Conservation (phyloP, 2,113 vertebrate genomes). For the Apeltes quadracus region DNA sequence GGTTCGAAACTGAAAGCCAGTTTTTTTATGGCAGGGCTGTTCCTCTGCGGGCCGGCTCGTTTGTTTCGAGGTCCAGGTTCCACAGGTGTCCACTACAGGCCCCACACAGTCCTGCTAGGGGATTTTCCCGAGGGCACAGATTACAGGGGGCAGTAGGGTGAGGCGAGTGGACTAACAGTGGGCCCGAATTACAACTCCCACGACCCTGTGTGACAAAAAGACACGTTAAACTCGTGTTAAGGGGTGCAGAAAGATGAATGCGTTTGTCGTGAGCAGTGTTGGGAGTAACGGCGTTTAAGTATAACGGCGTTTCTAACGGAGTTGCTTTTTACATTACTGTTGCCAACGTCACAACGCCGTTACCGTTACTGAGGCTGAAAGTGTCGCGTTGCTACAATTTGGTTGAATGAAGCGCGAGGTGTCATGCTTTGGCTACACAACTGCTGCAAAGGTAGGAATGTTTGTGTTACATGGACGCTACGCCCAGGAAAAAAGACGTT, state of each 20-base stretch:
- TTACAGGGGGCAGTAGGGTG: constrained; percentile 54
- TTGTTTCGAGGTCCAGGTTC: constrained; percentile 7
- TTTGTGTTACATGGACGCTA: too few species aligned
- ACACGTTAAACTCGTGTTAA: neutral
- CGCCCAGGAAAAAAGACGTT: too few species aligned
- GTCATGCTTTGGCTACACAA: too few species aligned
- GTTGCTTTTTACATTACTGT: too few species aligned
- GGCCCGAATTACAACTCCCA: constrained; percentile 55
- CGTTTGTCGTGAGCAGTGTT: neutral
- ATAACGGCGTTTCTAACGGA: too few species aligned
- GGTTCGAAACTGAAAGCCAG: constrained; percentile 48
- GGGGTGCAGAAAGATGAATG: neutral
- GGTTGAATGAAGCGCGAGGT: too few species aligned
- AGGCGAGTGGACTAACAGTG: constrained; percentile 31
- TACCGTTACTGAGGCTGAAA: too few species aligned
- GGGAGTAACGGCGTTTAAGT: too few species aligned
- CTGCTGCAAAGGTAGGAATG: too few species aligned
- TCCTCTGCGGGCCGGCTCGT: constrained; percentile 14
- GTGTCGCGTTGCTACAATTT: too few species aligned
- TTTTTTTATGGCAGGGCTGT: constrained; percentile 36
- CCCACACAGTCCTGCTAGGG: constrained; percentile 42
- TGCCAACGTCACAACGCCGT: too few species aligned
- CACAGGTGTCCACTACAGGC: constrained; percentile 65
- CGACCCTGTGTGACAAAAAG: constrained; percentile 69
- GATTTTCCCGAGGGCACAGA: constrained; percentile 56